Percentiles rank a stretch among this genome's conserved stretches.
These are phyloP conservation scores for Oligia latruncula DNA, from an alignment of 2,888 invertebrate genomes.

Conservation along the genomic window DNA sequence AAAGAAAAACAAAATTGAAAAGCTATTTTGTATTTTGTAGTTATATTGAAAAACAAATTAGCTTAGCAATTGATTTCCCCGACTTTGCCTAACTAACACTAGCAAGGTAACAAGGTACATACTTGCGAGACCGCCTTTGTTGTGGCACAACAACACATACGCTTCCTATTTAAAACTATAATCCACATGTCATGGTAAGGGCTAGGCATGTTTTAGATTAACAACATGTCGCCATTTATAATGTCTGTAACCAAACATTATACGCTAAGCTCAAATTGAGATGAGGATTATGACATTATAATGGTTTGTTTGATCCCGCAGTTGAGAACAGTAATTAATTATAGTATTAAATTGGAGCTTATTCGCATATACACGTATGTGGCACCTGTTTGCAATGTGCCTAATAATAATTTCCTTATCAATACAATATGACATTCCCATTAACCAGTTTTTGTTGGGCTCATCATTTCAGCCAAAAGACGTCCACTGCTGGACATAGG, in stretches of 20 bases:
- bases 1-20: background rate
- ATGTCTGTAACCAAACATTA: conserved; percentile 14
- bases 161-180: conserved; percentile 4
- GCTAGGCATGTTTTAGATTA: conserved; percentile 38
- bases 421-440: background rate
- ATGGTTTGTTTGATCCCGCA: background rate
- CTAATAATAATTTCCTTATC: background rate
- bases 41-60: background rate
- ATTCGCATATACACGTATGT: background rate
- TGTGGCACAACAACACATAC: background rate
- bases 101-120: background rate
- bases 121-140: background rate
- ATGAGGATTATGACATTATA: conserved; percentile 11
- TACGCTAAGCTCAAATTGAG: background rate
- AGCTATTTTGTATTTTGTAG: background rate
- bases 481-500: no score
- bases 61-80: background rate
- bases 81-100: no score
- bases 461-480: no score
- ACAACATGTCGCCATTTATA: conserved; percentile 12
- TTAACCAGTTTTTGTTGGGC: background rate
- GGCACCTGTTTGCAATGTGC: background rate
- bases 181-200: background rate
- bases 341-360: background rate
- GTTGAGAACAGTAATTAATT: conserved; percentile 11